Evolutionary conservation across 2,797 vertebrate species (phyloP).

Genomic region (Xiphophorus birchmanni): DNA sequence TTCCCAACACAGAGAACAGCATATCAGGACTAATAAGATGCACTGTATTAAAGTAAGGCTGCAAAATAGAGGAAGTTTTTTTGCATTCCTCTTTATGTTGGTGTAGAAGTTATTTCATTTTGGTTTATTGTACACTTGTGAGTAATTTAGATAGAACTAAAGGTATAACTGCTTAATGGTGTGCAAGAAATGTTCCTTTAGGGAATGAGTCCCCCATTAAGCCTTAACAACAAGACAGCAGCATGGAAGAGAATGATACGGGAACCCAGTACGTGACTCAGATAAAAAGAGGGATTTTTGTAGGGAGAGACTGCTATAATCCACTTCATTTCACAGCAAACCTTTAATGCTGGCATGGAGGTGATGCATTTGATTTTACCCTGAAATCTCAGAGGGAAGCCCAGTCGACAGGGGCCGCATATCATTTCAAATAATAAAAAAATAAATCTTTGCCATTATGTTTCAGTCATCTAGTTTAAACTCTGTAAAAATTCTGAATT

Average conservation of each 20-base stretch:
- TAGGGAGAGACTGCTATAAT: neutral
- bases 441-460: neutral
- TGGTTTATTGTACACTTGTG: conserved; percentile 36
- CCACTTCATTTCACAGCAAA: neutral
- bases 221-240: conserved; percentile 34
- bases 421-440: neutral
- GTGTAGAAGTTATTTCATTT: conserved; percentile 32
- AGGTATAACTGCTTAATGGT: conserved; percentile 48
- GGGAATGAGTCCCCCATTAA: conserved; percentile 46
- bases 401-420: too few relatives aligned
- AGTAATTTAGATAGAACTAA: conserved; percentile 28
- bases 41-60: conserved; percentile 12
- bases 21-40: conserved; percentile 39
- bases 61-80: conserved; percentile 7
- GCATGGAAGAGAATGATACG: conserved; percentile 17
- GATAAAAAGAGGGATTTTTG: conserved; percentile 28
- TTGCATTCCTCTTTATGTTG: conserved; percentile 35
- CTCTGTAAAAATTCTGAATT: neutral
- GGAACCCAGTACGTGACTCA: conserved; percentile 34
- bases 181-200: conserved; percentile 51
- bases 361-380: neutral
- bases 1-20: conserved; percentile 26
- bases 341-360: neutral
- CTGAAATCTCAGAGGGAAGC: neutral
- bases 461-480: neutral